Percentiles rank a stretch among this genome's conserved stretches.
Evolutionary conservation across 2,113 vertebrate species (phyloP).

Genomic region (Sinocyclocheilus maitianheensis): DNA sequence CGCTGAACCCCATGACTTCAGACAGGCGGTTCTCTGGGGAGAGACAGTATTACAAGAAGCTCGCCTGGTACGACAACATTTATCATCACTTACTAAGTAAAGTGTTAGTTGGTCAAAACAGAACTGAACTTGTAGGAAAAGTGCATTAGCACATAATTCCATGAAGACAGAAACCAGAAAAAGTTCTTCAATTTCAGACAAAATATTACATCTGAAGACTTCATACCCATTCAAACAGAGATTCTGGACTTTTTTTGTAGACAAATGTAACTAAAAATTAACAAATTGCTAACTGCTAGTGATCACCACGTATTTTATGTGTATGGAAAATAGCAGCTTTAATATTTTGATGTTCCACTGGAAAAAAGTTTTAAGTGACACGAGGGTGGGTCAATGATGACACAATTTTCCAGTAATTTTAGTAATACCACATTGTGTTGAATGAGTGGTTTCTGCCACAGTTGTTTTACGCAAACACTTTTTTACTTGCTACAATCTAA

Average conservation of each 20-base stretch:
- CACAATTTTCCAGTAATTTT: background rate
- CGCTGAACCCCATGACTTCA: conserved; percentile 68
- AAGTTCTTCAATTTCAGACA: too few relatives aligned
- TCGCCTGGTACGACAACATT: conserved; percentile 40
- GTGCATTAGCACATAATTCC: background rate
- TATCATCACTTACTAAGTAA: conserved; percentile 1
- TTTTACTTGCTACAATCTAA: background rate
- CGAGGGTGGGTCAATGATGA: background rate
- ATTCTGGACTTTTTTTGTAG: background rate
- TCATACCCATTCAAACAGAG: too few relatives aligned
- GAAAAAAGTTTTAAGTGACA: background rate
- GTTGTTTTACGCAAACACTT: background rate
- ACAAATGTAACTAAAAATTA: background rate
- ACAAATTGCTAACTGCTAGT: too few relatives aligned
- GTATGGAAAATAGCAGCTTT: background rate
- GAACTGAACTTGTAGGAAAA: background rate
- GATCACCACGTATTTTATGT: background rate
- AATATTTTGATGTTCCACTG: conserved; percentile 9
- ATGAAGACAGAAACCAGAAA: background rate
- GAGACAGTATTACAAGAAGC: conserved; percentile 47
- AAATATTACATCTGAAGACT: too few relatives aligned
- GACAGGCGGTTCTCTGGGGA: conserved; percentile 65
- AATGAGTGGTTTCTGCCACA: background rate
- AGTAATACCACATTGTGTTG: background rate
- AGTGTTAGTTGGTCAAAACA: conserved; percentile 31